Percentiles rank a stretch among this genome's conserved stretches.
Conservation (phyloP, 2,888 invertebrate genomes). For the Cephus spinipes region DNA sequence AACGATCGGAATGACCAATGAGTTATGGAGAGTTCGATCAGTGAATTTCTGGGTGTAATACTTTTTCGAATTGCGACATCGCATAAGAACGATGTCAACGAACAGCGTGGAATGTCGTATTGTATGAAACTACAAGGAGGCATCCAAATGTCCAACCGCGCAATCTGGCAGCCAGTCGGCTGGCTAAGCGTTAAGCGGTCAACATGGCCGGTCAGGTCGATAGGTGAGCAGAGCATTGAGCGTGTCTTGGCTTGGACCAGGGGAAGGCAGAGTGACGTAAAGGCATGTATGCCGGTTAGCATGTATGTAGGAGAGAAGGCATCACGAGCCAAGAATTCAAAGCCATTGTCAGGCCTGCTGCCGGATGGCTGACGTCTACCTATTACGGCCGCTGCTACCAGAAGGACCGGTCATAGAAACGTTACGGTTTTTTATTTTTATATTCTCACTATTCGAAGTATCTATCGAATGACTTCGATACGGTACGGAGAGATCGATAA, state of each 20-base stretch:
- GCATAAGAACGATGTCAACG: slow-evolving; percentile 2
- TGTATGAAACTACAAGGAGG: not conserved
- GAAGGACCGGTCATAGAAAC: not conserved
- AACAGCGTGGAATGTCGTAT: slow-evolving; percentile 6
- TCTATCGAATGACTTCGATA: slow-evolving; percentile 4
- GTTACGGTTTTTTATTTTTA: not conserved
- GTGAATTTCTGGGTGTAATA: not conserved
- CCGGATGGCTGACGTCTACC: not conserved
- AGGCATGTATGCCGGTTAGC: not conserved
- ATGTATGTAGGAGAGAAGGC: not conserved
- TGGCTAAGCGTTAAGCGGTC: not conserved
- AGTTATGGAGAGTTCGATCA: not conserved
- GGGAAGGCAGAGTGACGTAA: not conserved
- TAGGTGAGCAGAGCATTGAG: not conserved
- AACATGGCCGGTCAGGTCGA: not conserved
- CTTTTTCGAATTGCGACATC: slow-evolving; percentile 5
- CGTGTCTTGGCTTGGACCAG: not conserved
- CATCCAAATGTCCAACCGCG: not conserved
- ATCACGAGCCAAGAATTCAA: slow-evolving; percentile 11
- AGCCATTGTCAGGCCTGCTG: slow-evolving; percentile 5
- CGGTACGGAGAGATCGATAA: slow-evolving; percentile 22
- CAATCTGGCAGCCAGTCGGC: not conserved
- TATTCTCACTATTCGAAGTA: not conserved
- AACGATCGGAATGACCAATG: not conserved
- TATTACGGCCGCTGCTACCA: not conserved